Base-by-base conservation (phyloP, 2,113 vertebrate species). In the Guaruba guarouba region DNA sequence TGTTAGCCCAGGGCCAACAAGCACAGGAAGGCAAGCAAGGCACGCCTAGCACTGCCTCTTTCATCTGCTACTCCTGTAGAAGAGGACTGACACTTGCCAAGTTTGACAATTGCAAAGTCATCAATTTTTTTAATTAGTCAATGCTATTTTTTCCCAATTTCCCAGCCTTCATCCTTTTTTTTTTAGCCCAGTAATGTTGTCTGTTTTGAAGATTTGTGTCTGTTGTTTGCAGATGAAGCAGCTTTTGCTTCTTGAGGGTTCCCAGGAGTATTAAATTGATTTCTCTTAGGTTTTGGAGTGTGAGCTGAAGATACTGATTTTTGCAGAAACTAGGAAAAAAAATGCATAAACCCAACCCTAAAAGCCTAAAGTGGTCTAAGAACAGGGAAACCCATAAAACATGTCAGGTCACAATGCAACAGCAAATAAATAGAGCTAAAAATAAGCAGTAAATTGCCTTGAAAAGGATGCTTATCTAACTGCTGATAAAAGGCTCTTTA, bases 401-500 rank as follows among this genome's bases (percentile, higher is more conserved):
- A 62, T 25, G 12, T 57, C 46, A 66, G 33, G 27, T 88, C 24
- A 28, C 10, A 64, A 70, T 33, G 39, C 76, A 63, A 49, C 39
- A 48, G 33, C 49, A 91, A 88, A 93, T 48, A 83, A 80, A 57
- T 13, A 48, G 17, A n/a, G 8, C 80, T 93, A 83, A 94, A 94
- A 93, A 93, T 90, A 94, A 67, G 49, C 67, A 4, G 0, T 57
- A 81, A 63, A 81, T 59, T 51, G n/a, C 68, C n/a, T 86, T 93
- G 55, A 27, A 77, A 83, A 92, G 44, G 63, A 52, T 78, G 55
- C 52, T 79, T 49, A 49, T 49, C 51, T 63, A 71, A 63, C 67
- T 76, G 57, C 63, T 92, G 88, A 59, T 80, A 82, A 85, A 94
- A 74, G 49, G 44, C 49, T 90, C 24, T 92, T 85, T 78, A 88